phyloP scores from a whole-genome alignment of 1,140 invertebrate species.

The Oreohelix idahoensis region DNA sequence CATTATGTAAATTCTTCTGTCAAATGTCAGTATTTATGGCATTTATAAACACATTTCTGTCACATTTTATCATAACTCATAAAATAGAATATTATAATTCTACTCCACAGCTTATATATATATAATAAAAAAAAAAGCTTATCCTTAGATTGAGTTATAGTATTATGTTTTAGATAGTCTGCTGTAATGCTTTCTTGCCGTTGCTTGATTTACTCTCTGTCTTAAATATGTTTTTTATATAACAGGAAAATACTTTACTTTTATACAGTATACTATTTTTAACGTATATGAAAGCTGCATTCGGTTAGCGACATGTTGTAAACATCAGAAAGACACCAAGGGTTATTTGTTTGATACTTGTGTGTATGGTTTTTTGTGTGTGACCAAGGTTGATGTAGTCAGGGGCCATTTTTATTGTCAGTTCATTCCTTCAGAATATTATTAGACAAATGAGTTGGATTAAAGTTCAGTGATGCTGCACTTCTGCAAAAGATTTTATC shows the following conservation, averaged over 20 bases:
- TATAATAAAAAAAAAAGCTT: neutral
- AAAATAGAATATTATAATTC: neutral
- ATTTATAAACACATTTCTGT: constrained; percentile 10
- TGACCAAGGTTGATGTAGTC: too few species aligned
- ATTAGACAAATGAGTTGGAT: too few species aligned
- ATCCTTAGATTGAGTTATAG: neutral
- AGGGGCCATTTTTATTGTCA: too few species aligned
- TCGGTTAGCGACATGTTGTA: too few species aligned
- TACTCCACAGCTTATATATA: neutral
- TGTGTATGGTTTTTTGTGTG: too few species aligned
- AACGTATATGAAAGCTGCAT: too few species aligned
- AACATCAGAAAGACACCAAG: too few species aligned
- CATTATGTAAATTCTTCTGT: constrained; percentile 48
- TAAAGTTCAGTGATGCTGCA: too few species aligned
- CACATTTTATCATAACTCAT: neutral
- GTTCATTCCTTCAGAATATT: too few species aligned
- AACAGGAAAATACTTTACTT: neutral
- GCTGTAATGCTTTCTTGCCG: neutral
- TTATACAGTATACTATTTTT: neutral
- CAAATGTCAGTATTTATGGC: constrained; percentile 6
- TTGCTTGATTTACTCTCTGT: neutral
- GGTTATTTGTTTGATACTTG: too few species aligned
- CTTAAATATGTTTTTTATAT: neutral
- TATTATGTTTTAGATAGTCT: neutral
- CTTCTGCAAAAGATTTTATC: too few species aligned